Evolutionary conservation across 1,140 invertebrate genomes (phyloP), one percentile per base, ranked within the genome.

Genomic region (Brachionus asplanchnoidis): DNA sequence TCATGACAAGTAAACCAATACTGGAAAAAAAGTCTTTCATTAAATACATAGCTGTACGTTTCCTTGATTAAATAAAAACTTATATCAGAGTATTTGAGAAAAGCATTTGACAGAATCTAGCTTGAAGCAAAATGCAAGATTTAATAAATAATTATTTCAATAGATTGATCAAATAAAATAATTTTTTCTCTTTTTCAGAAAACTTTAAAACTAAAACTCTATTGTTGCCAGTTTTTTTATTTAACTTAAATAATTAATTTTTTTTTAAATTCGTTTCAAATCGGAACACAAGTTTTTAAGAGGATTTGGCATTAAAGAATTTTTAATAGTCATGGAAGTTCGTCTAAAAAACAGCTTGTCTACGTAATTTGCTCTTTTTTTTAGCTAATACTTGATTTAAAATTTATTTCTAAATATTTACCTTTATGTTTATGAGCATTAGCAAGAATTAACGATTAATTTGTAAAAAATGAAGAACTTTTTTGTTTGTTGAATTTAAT

Each of bases 101-200:
- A 28, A 32, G 42, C 32, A 73, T 28, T 70, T 36, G n/a, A 28
- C 28, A 17, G 36, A 36, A 70, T 14, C n/a, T 42, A 73, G 40
- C 68, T 42, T 17, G 12, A 36, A 20, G 32, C n/a, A 73, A 68
- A 73, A 42, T 73, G 32, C 68, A 40, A 73, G 40, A 42, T 12
- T 42, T 20, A 73, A 42, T 46, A 73, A 73, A 73, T 70, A 70
- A 12, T 73, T 73, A 73, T 73, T 73, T 44, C 36, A 20, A 73
- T 73, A 42, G 68, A 73, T 40, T 73, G 68, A 73, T 42, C 32
- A 73, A 73, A 73, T 17, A 42, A 5, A 73, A 73, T 32, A 36
- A 0, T 36, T 28, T 36, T 36, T 36, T 36, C 32, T 36, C 7
- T 7, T 36, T 36, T 36, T 7, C 32, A 17, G 14, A 42, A 40